Base-by-base conservation (phyloP, 1,140 invertebrate genomes). In the Caenorhabditis remanei region DNA sequence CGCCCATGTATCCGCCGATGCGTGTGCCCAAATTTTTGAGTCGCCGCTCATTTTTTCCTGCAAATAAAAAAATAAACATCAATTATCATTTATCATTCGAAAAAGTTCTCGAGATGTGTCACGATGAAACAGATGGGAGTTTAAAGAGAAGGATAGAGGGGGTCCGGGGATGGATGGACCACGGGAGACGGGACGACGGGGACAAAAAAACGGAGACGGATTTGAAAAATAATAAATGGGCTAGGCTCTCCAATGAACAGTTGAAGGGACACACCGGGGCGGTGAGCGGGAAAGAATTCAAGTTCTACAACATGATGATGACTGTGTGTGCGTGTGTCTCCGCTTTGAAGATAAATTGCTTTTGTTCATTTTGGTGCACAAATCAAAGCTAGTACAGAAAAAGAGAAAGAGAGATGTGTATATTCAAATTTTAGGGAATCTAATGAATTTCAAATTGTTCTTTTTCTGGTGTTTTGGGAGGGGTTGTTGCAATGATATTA, bases 271-370 rank as follows among this genome's bases (percentile, higher is more conserved):
- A 16, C 11, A 48, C 2, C 7, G 41, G 16, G 67, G 19, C 13
- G 41, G 41, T 13, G 41, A 19, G 67, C 21, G 67, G 16, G 41
- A n/a, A 48, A 41, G 11, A 43, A 79, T 79, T 79, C 71, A 79
- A 79, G 71, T 79, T 79, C n/a, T 63, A 63, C 58, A 16, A 50
- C 14, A 53, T 11, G 50, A 63, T 14, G 55, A 63, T 19, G 56
- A 21, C 56, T n/a, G 56, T 58, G 19, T 63, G 61, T 63, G 58
- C 13, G 21, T 43, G 14, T 16, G 19, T 71, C 40, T 50, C 46
- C 71, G 71, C 71, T 24, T 79, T n/a, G 46, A 79, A 79, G 71
- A 79, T 79, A 79, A 79, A 79, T 79, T 79, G 71, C 71, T 79
- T 79, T 79, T 79, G 71, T 79, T 79, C 71, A n/a, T 79, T 50